These are phyloP conservation scores for Camelus bactrianus DNA, from an alignment of 2,113 vertebrate genomes.

Conservation along the genomic window DNA sequence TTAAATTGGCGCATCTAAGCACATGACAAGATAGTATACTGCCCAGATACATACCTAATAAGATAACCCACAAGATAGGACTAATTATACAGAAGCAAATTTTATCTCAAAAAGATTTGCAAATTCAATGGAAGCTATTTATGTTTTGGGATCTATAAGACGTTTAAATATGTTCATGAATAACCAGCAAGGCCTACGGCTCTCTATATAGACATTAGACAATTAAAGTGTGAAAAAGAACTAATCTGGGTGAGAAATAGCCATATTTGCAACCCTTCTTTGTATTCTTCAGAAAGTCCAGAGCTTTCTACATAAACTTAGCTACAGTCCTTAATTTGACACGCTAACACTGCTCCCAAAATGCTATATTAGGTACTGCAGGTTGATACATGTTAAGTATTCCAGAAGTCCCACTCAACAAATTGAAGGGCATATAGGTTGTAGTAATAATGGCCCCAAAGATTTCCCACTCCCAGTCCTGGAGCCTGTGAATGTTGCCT, in stretches of 20 bases:
- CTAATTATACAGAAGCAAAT: not conserved
- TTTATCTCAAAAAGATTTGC: constrained; percentile 2
- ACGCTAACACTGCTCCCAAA: not conserved
- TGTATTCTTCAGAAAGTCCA: not conserved
- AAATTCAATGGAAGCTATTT: constrained; percentile 16
- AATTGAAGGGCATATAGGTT: not conserved
- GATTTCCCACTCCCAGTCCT: not conserved
- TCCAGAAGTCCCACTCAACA: not conserved
- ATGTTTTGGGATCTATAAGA: not conserved
- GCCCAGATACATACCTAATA: not conserved
- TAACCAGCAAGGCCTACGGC: not conserved
- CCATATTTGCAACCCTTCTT: constrained; percentile 6
- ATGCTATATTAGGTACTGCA: not conserved
- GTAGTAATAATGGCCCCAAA: not conserved
- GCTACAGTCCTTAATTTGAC: not conserved
- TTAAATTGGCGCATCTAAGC: not conserved
- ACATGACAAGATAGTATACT: not conserved
- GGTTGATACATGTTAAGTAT: not conserved
- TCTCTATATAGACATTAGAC: constrained; percentile 20
- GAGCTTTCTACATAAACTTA: not conserved
- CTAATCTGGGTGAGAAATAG: not conserved
- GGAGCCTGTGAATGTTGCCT: not conserved
- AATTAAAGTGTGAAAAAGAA: constrained; percentile 52
- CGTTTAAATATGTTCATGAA: constrained; percentile 34
- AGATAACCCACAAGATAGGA: not conserved